Base-by-base conservation (phyloP, 2,888 invertebrate genomes). In the Acanthopleura granulata region DNA sequence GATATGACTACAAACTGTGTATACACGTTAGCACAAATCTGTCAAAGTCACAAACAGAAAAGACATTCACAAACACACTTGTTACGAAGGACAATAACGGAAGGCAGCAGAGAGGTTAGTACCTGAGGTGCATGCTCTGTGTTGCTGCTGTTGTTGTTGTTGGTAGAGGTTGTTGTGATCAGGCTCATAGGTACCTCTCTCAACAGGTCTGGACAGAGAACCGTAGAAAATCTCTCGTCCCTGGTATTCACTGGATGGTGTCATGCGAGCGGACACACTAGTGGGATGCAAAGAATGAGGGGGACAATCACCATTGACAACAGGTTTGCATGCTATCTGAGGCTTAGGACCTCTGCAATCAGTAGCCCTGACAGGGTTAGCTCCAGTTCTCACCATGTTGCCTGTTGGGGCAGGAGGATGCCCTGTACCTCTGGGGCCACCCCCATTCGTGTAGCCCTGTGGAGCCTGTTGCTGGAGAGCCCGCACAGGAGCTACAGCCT, bases 121-220 rank as follows among this genome's bases (percentile, higher is more conserved):
- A 66, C 66, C 66, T 66, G 66, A 27, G 25, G 22, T 22, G 66
- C 66, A 66, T 66, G 66, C 66, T 27, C 57, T 57, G 57, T 22
- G n/a, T 57, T 18, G 57, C 3, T 62, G 25, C 25, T 62, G 62
- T 12, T 66, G 66, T 66, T 66, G 66, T 25, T 66, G 66, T 27
- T 66, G 25, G 29, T 66, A 66, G 16, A 66, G 66, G 29, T 27
- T 66, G 29, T 66, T 27, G 75, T 78, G 78, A 74, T 80, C 81
- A 18, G 79, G 80, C 51, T 80, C 80, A 40, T 78, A 80, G 57
- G 80, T 71, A 66, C 76, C 75, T 62, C 80, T 74, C 74, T 79
- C 80, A 62, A 81, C 72, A n/a, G 78, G 78, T 16, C 74, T 75
- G 22, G 57, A 57, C 12, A 9, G 18, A 12, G 57, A 18, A 22